A percentile compares a stretch with the other conserved stretches of the same genome.
Conservation (phyloP, 2,888 invertebrate genomes). For the Sylvicola fuscatus region DNA sequence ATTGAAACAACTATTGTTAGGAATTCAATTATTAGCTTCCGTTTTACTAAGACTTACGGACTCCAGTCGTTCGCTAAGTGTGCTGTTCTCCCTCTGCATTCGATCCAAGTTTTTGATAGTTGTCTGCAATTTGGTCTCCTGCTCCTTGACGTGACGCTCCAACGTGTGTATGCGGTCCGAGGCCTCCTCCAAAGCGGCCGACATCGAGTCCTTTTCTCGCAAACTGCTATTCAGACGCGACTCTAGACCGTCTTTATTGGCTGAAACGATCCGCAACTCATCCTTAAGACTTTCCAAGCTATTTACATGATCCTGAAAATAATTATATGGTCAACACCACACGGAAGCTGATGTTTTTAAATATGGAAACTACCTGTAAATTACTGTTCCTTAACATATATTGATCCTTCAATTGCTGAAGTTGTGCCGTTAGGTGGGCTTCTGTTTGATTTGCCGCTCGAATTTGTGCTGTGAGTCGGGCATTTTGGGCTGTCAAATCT, state of each 20-base stretch:
- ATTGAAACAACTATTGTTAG: too few species aligned
- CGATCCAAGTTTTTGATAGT: constrained; percentile 46
- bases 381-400: constrained; percentile 56
- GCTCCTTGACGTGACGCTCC: constrained; percentile 64
- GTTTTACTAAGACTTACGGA: constrained; percentile 22
- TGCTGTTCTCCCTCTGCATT: constrained; percentile 47
- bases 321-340: too few species aligned
- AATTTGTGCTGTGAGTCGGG: constrained; percentile 63
- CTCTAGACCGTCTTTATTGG: constrained; percentile 71
- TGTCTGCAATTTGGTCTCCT: constrained; percentile 40
- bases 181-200: constrained; percentile 69
- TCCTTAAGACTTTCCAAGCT: constrained; percentile 74
- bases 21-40: too few species aligned
- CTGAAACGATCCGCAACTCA: constrained; percentile 65
- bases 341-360: too few species aligned
- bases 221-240: constrained; percentile 51
- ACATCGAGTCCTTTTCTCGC: constrained; percentile 60
- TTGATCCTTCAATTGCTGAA: constrained; percentile 66
- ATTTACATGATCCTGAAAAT: constrained; percentile 59
- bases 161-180: constrained; percentile 71
- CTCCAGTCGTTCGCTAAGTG: constrained; percentile 47
- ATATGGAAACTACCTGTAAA: constrained; percentile 29
- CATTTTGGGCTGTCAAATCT: constrained; percentile 77
- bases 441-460: constrained; percentile 66
- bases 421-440: constrained; percentile 56